Conservation (phyloP, 2,888 invertebrate genomes). For the Cantharis rustica region DNA sequence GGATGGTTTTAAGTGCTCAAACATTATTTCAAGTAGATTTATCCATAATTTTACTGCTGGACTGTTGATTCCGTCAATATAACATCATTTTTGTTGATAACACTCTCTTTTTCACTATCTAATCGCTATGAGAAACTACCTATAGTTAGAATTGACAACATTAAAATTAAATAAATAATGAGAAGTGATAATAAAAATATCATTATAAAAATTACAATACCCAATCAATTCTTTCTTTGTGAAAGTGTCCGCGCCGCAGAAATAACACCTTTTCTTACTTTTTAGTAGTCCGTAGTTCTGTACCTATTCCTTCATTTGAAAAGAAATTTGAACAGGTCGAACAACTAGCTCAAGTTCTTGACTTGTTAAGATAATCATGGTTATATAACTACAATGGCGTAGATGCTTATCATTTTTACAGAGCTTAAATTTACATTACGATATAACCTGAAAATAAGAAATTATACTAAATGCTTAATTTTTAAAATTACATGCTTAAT, state of each 20-base stretch:
- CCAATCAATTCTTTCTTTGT: neutral
- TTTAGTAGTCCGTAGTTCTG: too few relatives aligned
- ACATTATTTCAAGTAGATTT: slow-evolving; percentile 15
- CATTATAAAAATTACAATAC: too few relatives aligned
- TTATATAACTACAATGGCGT: neutral
- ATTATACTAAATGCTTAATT: neutral
- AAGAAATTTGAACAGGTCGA: too few relatives aligned
- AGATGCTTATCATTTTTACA: neutral
- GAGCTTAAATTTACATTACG: neutral
- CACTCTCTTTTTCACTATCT: too few relatives aligned
- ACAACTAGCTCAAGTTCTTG: too few relatives aligned
- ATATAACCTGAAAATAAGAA: neutral
- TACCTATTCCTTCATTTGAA: too few relatives aligned
- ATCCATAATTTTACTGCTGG: slow-evolving; percentile 3
- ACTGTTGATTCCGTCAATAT: slow-evolving; percentile 1
- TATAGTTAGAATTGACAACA: too few relatives aligned
- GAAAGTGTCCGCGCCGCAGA: neutral
- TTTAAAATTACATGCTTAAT: neutral
- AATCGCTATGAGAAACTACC: too few relatives aligned
- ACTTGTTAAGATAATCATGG: neutral
- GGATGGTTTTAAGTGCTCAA: slow-evolving; percentile 3
- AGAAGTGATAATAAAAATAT: too few relatives aligned
- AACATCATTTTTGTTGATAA: neutral
- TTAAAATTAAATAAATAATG: too few relatives aligned
- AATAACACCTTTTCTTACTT: neutral